Evolutionary conservation across 2,113 vertebrate species (phyloP).

Genomic region (Sylvia atricapilla): DNA sequence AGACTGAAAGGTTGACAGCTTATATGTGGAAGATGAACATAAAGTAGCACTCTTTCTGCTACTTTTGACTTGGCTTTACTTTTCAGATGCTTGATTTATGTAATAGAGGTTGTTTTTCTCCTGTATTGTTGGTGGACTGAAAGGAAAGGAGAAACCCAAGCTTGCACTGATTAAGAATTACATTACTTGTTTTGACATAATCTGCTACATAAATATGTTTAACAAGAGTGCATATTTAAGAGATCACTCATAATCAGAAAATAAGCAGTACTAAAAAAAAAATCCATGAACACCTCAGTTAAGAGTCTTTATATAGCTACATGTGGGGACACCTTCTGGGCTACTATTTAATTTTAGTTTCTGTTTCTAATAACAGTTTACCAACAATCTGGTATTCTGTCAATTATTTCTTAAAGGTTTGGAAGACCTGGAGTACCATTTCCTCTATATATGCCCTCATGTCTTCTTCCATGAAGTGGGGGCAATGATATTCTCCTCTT

Average conservation of each 20-base stretch:
- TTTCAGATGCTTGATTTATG: not conserved
- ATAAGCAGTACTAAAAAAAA: not conserved
- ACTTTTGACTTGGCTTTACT: not conserved
- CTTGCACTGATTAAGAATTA: not conserved
- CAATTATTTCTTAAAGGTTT: not conserved
- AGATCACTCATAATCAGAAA: not conserved
- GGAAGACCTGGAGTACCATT: not conserved
- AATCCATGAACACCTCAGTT: not conserved
- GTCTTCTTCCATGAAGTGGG: not conserved
- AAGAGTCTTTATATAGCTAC: not conserved
- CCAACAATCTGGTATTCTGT: not conserved
- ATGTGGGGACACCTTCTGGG: not conserved
- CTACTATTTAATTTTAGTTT: not conserved
- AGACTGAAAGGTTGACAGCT: slow-evolving; percentile 10
- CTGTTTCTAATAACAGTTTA: not conserved
- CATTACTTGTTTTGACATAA: not conserved
- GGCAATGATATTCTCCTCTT: not conserved
- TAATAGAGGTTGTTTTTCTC: not conserved
- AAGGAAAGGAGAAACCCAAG: not conserved
- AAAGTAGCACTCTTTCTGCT: not conserved
- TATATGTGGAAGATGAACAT: not conserved
- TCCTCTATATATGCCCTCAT: not conserved
- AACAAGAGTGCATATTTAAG: not conserved
- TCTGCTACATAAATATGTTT: not conserved
- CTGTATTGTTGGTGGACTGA: not conserved